Conservation (phyloP, 2,797 vertebrate genomes). For the Distichodus sexfasciatus region DNA sequence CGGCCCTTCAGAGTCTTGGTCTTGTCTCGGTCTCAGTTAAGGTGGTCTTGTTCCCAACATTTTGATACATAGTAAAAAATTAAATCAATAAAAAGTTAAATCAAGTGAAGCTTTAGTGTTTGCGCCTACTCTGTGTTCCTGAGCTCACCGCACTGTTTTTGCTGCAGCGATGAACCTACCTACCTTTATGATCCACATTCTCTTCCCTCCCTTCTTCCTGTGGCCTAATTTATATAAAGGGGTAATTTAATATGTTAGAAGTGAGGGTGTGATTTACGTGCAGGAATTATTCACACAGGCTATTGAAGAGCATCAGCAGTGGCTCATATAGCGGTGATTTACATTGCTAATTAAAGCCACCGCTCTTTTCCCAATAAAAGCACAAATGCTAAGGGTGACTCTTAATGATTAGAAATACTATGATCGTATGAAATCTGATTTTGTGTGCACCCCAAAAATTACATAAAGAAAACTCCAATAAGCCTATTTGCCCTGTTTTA, state of each 20-base stretch:
- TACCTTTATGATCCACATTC: constrained; percentile 11
- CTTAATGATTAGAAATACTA: constrained; percentile 36
- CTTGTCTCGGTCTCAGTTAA: no score
- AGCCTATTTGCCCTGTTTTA: constrained; percentile 6
- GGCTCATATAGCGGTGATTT: constrained; percentile 28
- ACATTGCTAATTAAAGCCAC: constrained; percentile 38
- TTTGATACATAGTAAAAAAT: no score
- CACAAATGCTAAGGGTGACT: constrained; percentile 38
- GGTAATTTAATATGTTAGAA: constrained; percentile 37
- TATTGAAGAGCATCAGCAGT: constrained; percentile 13
- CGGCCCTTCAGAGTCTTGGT: no score
- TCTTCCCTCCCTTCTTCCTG: background rate
- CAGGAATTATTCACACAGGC: constrained; percentile 34
- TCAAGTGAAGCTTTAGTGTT: no score
- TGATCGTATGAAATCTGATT: constrained; percentile 31
- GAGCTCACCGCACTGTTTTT: constrained; percentile 4
- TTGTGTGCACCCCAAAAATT: constrained; percentile 21
- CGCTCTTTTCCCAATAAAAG: constrained; percentile 34
- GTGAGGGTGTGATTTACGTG: constrained; percentile 34
- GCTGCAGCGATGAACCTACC: constrained; percentile 7
- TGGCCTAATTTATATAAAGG: constrained; percentile 30
- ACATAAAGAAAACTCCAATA: constrained; percentile 1
- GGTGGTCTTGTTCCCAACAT: no score
- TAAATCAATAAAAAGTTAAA: no score
- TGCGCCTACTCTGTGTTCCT: no score